Percentiles rank a stretch among this genome's conserved stretches.
Evolutionary conservation across 35 echinoderm and acorn worm species (phyloP).

Genomic region (Chiridota heheva): DNA sequence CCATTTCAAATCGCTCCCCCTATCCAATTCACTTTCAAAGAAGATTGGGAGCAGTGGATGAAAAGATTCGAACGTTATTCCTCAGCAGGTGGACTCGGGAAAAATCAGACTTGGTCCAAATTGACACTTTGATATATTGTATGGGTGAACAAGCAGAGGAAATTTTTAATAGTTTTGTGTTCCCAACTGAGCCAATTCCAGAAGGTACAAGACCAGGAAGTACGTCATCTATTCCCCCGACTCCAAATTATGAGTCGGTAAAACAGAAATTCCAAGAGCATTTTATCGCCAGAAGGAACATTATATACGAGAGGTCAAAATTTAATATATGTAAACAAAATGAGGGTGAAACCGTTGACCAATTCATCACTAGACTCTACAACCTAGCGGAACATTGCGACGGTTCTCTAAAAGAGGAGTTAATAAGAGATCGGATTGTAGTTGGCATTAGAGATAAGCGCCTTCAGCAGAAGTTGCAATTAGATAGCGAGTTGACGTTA

Average conservation of each 20-base stretch:
- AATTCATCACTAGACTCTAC: no score
- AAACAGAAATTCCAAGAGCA: no score
- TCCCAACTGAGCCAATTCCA: not conserved
- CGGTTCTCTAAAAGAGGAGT: not conserved
- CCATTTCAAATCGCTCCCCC: not conserved
- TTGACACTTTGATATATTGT: slow-evolving; percentile 8
- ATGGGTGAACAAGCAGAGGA: slow-evolving; percentile 7
- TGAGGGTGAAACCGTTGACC: not conserved
- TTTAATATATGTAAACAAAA: not conserved
- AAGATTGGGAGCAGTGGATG: slow-evolving; percentile 37
- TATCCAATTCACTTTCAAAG: not conserved
- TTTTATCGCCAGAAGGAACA: not conserved
- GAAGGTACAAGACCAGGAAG: not conserved
- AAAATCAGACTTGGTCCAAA: not conserved
- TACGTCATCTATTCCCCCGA: not conserved
- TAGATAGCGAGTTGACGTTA: slow-evolving; percentile 15
- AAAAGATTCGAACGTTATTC: slow-evolving; percentile 13
- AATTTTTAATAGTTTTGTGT: slow-evolving; percentile 1
- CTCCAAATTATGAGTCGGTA: not conserved
- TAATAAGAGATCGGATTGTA: no score
- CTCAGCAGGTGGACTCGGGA: slow-evolving; percentile 21
- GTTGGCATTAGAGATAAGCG: not conserved
- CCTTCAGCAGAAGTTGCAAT: slow-evolving; percentile 4
- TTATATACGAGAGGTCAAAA: not conserved
- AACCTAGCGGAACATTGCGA: slow-evolving; percentile 1